Evolutionary conservation across 2,113 vertebrate genomes (phyloP).

Genomic region (cattle (Bos taurus)): ARS-UCD2.0 NC_037333.1:15840001-15840500

Average conservation of each 20-base stretch:
- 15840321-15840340: not conserved
- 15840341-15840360: not conserved
- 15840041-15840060: not conserved
- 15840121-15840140: not conserved
- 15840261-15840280: not conserved
- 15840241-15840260: not conserved
- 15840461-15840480: not conserved
- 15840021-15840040: not conserved
- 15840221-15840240: not conserved
- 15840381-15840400: not conserved
- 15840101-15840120: not conserved
- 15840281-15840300: not conserved
- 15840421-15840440: not conserved
- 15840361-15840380: not conserved
- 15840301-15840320: not conserved
- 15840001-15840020: not conserved
- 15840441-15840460: not conserved
- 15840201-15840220: not conserved
- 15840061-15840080: not conserved
- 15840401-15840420: not conserved
- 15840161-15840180: not conserved
- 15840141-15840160: not conserved
- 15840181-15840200: not conserved
- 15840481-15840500: constrained; percentile 28
- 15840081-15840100: not conserved